Percentiles rank a stretch among this genome's conserved stretches.
These are phyloP conservation scores for Drosophila emarginata DNA, from an alignment of 2,888 invertebrate species.

Conservation along the genomic window DNA sequence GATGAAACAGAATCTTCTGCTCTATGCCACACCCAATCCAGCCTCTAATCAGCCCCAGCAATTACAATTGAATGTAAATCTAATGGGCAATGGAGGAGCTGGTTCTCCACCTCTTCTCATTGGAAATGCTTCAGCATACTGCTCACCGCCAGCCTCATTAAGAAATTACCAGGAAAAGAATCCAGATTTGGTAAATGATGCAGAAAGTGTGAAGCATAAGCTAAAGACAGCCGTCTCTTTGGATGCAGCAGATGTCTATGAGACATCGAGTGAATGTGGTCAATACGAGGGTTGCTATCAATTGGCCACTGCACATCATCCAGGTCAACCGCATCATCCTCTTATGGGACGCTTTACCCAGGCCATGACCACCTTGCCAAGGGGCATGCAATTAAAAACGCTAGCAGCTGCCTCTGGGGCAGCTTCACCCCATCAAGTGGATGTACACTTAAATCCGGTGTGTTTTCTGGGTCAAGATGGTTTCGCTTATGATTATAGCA, in stretches of 20 bases:
- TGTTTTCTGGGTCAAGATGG: slow-evolving; percentile 90
- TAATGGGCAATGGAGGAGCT: slow-evolving; percentile 59
- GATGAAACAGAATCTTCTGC: slow-evolving; percentile 81
- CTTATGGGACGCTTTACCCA: slow-evolving; percentile 81
- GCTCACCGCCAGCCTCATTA: slow-evolving; percentile 84
- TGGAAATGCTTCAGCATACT: slow-evolving; percentile 81
- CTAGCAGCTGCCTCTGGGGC: slow-evolving; percentile 72
- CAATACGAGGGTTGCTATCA: slow-evolving; percentile 82
- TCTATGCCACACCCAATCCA: slow-evolving; percentile 76
- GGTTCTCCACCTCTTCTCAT: slow-evolving; percentile 76
- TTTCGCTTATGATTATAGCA: slow-evolving; percentile 85
- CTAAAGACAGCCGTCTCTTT: slow-evolving; percentile 80
- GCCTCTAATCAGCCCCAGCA: slow-evolving; percentile 54
- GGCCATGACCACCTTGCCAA: slow-evolving; percentile 83
- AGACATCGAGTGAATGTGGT: slow-evolving; percentile 79
- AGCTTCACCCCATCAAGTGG: slow-evolving; percentile 86
- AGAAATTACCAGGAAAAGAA: slow-evolving; percentile 87
- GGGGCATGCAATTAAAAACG: slow-evolving; percentile 83
- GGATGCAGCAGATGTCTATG: slow-evolving; percentile 80
- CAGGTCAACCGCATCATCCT: slow-evolving; percentile 40
- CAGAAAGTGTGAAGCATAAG: slow-evolving; percentile 85
- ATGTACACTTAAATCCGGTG: slow-evolving; percentile 89
- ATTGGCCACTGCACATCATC: slow-evolving; percentile 56
- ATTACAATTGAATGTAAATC: slow-evolving; percentile 72
- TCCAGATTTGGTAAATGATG: slow-evolving; percentile 91